Conservation (phyloP, 2,113 vertebrate genomes). For the Etia nguti region DNA sequence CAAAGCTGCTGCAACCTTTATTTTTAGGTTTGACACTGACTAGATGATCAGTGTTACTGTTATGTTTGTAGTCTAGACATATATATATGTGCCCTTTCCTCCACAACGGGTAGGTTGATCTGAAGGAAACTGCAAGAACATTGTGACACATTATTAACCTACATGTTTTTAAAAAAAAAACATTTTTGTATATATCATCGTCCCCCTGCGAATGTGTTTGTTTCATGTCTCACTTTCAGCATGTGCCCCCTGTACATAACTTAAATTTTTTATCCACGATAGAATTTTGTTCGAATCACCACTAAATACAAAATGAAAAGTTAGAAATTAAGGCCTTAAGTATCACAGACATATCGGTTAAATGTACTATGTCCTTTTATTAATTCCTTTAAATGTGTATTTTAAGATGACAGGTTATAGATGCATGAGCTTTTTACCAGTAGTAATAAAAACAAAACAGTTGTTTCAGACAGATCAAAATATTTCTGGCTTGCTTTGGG, state of each 20-base stretch:
- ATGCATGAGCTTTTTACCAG: background rate
- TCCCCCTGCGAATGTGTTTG: background rate
- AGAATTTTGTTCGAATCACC: background rate
- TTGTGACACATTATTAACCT: background rate
- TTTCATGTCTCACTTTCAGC: background rate
- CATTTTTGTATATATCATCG: background rate
- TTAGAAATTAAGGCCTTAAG: background rate
- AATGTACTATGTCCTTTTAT: background rate
- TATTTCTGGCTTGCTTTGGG: background rate
- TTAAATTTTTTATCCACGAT: rapidly evolving
- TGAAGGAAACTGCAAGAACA: background rate
- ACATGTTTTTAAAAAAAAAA: background rate
- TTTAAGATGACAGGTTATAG: background rate
- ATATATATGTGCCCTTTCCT: background rate
- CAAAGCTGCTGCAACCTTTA: background rate
- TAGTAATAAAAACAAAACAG: background rate
- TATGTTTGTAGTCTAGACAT: background rate
- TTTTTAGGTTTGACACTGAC: background rate
- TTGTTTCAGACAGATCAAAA: background rate
- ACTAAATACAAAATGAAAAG: background rate
- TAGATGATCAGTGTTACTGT: background rate
- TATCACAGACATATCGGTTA: background rate
- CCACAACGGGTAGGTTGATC: background rate
- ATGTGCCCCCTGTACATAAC: background rate
- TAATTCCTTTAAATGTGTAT: background rate